Base-by-base conservation (phyloP, 2,797 vertebrate genomes). In the Pempheris klunzingeri region DNA sequence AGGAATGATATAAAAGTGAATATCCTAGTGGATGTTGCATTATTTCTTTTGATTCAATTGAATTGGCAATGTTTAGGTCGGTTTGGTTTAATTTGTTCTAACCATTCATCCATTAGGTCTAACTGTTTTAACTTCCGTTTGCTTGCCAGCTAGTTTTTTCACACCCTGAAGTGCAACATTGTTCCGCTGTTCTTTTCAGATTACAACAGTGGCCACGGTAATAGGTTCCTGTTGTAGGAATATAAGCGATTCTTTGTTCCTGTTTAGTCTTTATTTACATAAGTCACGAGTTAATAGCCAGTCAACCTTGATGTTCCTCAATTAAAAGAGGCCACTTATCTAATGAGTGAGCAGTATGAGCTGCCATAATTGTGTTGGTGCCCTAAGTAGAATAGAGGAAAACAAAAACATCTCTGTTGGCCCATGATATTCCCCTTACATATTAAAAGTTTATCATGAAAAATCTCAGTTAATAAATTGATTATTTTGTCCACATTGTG, bases 211-310 rank as follows among this genome's bases (percentile, higher is more conserved):
- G 18, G 1, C 14, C 12, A 5, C 5, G 1, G 10, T 64, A 17
- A 32, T 50, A n/a, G 52, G 47, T 64, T 58, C 34, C 41, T 14
- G 22, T 15, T 67, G 32, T 58, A 46, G 30, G 10, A 74, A 71
- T n/a, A n/a, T n/a, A n/a, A n/a, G n/a, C n/a, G 30, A 49, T 44
- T 44, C 18, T 52, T 49, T 67, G 30, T 66, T 65, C 64, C 26
- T 50, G 34, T 66, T 71, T 34, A 1, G 0, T 60, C 9, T 62
- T 59, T 24, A 17, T 47, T 10, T 7, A 28, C n/a, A 53, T 17
- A 9, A 28, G 6, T 38, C n/a, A 67, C 5, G 8, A 34, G 15
- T 24, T 9, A 24, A 7, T 20, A n/a, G n/a, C n/a, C n/a, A n/a
- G n/a, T n/a, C 30, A 63, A 63, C 14, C n/a, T 47, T 59, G 32